A percentile compares a stretch with the other conserved stretches of the same genome.
Conservation (phyloP, 1,140 invertebrate species). For the Drosophila gunungcola region DNA sequence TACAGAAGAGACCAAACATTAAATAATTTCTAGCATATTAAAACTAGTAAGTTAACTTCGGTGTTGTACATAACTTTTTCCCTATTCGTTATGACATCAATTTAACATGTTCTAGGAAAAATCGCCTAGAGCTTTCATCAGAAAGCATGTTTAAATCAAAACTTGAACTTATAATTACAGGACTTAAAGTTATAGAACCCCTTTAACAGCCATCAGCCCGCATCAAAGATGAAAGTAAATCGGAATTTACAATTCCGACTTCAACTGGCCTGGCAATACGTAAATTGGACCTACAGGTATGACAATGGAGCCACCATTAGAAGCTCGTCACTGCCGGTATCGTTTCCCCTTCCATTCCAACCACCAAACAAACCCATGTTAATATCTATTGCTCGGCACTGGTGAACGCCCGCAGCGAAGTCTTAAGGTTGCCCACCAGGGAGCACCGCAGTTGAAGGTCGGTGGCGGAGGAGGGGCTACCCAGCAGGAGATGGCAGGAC, state of each 20-base stretch:
- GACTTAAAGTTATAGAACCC: constrained; percentile 3
- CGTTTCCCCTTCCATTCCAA: background rate
- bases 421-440: constrained; percentile 34
- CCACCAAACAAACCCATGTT: constrained; percentile 12
- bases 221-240: constrained; percentile 56
- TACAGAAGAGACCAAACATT: background rate
- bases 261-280: constrained; percentile 35
- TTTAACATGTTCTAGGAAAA: background rate
- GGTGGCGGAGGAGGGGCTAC: constrained; percentile 3
- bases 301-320: constrained; percentile 53
- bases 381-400: constrained; percentile 27
- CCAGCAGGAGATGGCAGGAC: constrained; percentile 28
- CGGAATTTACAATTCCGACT: constrained; percentile 33
- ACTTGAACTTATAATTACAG: background rate
- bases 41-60: too few species aligned
- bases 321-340: constrained; percentile 15
- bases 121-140: background rate
- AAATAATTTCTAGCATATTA: too few species aligned
- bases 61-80: too few species aligned
- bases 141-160: constrained; percentile 3
- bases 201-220: constrained; percentile 8
- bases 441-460: constrained; percentile 14
- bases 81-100: too few species aligned
- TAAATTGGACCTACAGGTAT: constrained; percentile 63
- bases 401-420: constrained; percentile 25